Evolutionary conservation across 2,888 invertebrate genomes (phyloP).

Genomic region (Taenaris catops): DNA sequence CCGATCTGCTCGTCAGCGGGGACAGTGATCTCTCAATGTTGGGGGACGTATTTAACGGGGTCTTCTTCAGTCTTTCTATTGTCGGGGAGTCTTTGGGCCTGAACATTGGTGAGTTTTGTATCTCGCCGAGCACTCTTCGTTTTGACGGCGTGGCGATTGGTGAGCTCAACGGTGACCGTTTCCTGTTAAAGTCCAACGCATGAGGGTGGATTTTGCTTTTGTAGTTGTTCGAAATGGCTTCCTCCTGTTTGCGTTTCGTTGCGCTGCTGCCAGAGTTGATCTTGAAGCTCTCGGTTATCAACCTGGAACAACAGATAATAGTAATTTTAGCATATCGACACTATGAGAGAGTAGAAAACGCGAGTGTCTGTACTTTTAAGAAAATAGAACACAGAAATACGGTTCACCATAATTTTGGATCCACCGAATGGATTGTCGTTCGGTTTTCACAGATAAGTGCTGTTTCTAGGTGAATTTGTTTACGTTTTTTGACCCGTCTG

Average conservation of each 20-base stretch:
- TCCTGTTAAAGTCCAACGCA: constrained; percentile 46
- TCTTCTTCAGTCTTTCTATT: constrained; percentile 41
- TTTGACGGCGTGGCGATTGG: constrained; percentile 45
- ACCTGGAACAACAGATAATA: constrained; percentile 43
- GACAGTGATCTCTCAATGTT: constrained; percentile 28
- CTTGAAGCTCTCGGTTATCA: constrained; percentile 75
- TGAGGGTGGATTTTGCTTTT: constrained; percentile 65
- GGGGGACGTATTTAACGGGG: constrained; percentile 32
- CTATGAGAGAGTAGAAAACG: neutral
- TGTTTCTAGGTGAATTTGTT: too few species aligned
- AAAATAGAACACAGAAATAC: too few species aligned
- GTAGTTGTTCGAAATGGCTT: constrained; percentile 49
- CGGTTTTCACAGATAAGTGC: too few species aligned
- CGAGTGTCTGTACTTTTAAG: too few species aligned
- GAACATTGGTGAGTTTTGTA: constrained; percentile 31
- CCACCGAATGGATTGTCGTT: too few species aligned
- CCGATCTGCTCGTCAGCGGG: constrained; percentile 25
- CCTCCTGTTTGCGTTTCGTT: constrained; percentile 60
- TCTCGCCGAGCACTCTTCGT: constrained; percentile 53
- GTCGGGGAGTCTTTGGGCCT: constrained; percentile 37
- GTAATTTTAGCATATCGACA: too few species aligned
- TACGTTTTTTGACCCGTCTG: too few species aligned
- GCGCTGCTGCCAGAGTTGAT: constrained; percentile 72
- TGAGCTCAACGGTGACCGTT: constrained; percentile 35
- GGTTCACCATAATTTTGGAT: too few species aligned